A percentile compares a stretch with the other conserved stretches of the same genome.
Conservation (phyloP, 2,113 vertebrate species). For the Naja naja region DNA sequence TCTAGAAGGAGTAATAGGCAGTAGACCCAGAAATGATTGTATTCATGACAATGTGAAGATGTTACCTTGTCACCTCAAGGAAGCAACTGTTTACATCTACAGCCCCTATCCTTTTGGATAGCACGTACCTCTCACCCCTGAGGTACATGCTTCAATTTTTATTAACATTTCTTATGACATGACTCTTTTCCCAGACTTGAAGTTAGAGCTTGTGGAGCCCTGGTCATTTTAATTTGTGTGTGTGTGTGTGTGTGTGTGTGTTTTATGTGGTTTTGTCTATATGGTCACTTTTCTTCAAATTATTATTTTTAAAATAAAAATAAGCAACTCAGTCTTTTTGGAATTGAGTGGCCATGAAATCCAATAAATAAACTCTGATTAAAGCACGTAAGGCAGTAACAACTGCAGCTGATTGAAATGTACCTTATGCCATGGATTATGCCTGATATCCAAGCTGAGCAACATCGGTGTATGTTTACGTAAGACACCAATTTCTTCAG, state of each 20-base stretch:
- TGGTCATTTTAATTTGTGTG: background rate
- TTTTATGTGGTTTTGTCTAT: background rate
- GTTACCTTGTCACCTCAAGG: background rate
- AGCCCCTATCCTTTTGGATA: background rate
- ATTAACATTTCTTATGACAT: background rate
- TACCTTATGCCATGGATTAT: slow-evolving; percentile 78
- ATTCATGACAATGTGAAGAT: background rate
- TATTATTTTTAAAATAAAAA: background rate
- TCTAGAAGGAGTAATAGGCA: background rate
- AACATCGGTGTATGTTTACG: slow-evolving; percentile 70
- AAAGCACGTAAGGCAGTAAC: background rate
- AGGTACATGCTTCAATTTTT: background rate
- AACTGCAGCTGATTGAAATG: accelerated
- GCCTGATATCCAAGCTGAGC: slow-evolving; percentile 70
- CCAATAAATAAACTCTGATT: background rate
- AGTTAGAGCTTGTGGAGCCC: background rate
- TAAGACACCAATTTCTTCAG: slow-evolving; percentile 69
- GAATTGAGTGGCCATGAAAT: background rate
- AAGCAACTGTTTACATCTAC: background rate
- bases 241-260: background rate
- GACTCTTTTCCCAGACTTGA: background rate
- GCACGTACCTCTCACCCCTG: background rate
- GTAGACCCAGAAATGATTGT: too few relatives aligned
- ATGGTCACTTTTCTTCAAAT: background rate
- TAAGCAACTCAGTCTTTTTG: background rate